Percentiles rank a stretch among this genome's conserved stretches.
These are phyloP conservation scores for Anthopleura xanthogrammica DNA, from an alignment of 92 coral and sea anemone genomes.

Conservation along the genomic window DNA sequence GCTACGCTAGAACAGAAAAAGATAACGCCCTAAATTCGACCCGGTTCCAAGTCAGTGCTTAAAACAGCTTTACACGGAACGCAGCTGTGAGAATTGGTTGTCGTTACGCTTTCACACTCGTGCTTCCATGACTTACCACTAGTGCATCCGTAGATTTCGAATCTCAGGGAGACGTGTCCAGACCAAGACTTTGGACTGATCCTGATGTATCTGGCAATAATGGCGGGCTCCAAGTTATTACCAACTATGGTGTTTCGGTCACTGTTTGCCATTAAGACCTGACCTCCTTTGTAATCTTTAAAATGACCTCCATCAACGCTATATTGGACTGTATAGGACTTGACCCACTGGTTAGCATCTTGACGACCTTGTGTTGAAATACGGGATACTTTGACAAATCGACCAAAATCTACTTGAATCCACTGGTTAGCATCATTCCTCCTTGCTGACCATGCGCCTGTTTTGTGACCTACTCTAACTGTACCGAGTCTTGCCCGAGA, in stretches of 20 bases:
- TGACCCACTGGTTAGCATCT: slow-evolving; percentile 30
- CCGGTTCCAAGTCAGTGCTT: too few relatives aligned
- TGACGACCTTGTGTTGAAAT: slow-evolving; percentile 23
- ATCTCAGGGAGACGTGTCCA: neutral
- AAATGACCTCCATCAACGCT: slow-evolving; percentile 18
- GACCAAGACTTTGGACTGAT: slow-evolving; percentile 12
- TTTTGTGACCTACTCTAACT: neutral
- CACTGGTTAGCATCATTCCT: slow-evolving; percentile 7
- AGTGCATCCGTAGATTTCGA: slow-evolving; percentile 9
- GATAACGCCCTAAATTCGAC: too few relatives aligned
- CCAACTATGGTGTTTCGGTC: slow-evolving; percentile 8
- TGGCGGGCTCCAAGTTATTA: slow-evolving; percentile 4
- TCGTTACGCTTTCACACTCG: too few relatives aligned
- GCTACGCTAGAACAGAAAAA: too few relatives aligned
- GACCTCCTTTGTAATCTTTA: neutral
- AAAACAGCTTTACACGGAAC: too few relatives aligned
- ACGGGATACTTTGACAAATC: slow-evolving; percentile 3
- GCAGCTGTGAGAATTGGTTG: too few relatives aligned
- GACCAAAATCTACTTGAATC: slow-evolving; percentile 15
- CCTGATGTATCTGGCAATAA: slow-evolving; percentile 15
- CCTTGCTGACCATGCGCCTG: slow-evolving; percentile 27
- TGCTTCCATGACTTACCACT: neutral
- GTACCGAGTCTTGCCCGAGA: slow-evolving; percentile 22
- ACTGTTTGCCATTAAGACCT: neutral
- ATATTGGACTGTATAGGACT: slow-evolving; percentile 12